Base-by-base conservation (phyloP, 2,113 vertebrate genomes). In the Chiloscyllium plagiosum region DNA sequence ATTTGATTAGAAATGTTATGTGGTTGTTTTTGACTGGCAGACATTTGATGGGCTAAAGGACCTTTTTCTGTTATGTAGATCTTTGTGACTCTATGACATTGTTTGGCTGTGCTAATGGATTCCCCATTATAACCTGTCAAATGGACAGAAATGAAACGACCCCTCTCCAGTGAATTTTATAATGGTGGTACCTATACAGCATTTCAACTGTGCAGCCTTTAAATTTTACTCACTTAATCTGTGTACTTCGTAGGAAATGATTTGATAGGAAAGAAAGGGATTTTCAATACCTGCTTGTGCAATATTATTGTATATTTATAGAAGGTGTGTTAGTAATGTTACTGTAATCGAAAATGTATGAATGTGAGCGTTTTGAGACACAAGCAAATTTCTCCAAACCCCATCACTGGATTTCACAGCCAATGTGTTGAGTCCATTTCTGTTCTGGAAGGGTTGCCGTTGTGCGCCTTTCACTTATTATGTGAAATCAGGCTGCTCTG, bases 371-470 rank as follows among this genome's bases (percentile, higher is more conserved):
- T 89, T 56, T 52, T 26, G 47, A 2, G 12, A 19, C 10, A 10
- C 33, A 29, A 37, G 10, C 29, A 24, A 47, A 7, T 69, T 72
- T 70, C 66, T 95, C 93, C 68, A 17, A 47, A 8, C 47, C 7
- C 24, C 93, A 69, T 66, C 37, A 66, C 20, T 93, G 61, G 89
- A 93, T 66, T 93, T 66, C 93, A 72, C 42, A 47, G 12, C 42
- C 6, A 24, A 50, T 22, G 19, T 50, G 42, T 95, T 68, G 93
- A 29, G 22, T 72, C 42, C 22, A 70, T 95, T 95, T 95, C 24
- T 72, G 47, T 95, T 50, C 93, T 95, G 68, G 50, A 95, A 95
- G n/a, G 68, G 68, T 70, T 72, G 47, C 66, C 50, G n/a, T 61
- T 70, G 66, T 95, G 66, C 93, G 70, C 93, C 70, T 72, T 95